Conservation (phyloP, 23 tunicate genomes). For the Clavelina lepadiformis region DNA sequence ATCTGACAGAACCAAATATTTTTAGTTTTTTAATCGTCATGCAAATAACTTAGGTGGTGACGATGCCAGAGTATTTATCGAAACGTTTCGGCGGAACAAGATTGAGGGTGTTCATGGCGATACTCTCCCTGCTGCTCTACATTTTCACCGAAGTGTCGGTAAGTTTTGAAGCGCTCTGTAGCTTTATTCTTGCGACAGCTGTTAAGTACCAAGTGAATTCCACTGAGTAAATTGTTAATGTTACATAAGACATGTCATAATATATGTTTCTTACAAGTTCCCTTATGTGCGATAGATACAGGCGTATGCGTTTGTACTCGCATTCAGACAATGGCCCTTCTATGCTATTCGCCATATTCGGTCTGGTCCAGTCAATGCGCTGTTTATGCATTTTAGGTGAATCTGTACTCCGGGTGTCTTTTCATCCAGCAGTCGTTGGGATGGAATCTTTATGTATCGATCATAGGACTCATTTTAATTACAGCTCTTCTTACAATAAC, state of each 20-base stretch:
- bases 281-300: too few relatives aligned
- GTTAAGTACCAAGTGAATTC: too few relatives aligned
- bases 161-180: constrained; percentile 1
- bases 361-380: too few relatives aligned
- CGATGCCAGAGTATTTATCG: constrained; percentile 89
- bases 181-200: too few relatives aligned
- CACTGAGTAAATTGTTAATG: too few relatives aligned
- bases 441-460: constrained; percentile 82
- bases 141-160: constrained; percentile 92
- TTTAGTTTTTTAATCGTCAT: neutral
- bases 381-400: constrained; percentile 70
- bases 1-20: neutral
- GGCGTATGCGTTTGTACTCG: too few relatives aligned
- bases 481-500: constrained; percentile 78
- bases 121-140: constrained; percentile 72
- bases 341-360: too few relatives aligned
- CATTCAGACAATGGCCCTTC: too few relatives aligned
- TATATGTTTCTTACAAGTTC: too few relatives aligned
- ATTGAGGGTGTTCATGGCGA: constrained; percentile 65
- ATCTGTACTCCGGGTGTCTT: constrained; percentile 71
- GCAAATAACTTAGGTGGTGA: constrained; percentile 45
- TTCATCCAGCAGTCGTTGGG: constrained; percentile 84
- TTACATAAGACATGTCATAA: too few relatives aligned
- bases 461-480: constrained; percentile 65
- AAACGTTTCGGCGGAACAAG: constrained; percentile 75